These are phyloP conservation scores for Hirtodrosophila duncani DNA, from an alignment of 2,888 invertebrate genomes.

Conservation along the genomic window DNA sequence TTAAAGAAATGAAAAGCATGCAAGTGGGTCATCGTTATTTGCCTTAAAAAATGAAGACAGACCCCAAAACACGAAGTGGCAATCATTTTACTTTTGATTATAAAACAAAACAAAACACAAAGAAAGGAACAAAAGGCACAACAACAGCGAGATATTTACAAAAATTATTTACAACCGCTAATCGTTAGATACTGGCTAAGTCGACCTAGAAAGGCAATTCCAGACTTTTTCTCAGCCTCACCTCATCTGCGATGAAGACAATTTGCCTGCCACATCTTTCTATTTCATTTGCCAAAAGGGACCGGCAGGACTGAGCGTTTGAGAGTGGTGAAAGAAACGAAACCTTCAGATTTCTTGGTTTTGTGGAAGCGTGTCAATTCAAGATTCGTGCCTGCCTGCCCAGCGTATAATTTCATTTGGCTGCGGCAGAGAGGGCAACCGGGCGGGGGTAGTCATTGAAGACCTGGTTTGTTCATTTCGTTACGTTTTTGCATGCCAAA, in stretches of 20 bases:
- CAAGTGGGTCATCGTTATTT: slow-evolving; percentile 58
- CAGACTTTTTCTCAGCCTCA: no score
- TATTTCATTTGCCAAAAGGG: slow-evolving; percentile 51
- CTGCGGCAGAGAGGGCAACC: slow-evolving; percentile 32
- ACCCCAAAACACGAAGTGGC: slow-evolving; percentile 62
- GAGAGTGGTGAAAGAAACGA: slow-evolving; percentile 32
- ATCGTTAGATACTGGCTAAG: slow-evolving; percentile 33
- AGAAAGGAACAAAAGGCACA: slow-evolving; percentile 22
- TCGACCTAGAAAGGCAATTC: slow-evolving; percentile 65
- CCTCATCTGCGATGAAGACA: slow-evolving; percentile 17
- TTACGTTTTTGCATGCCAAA: slow-evolving; percentile 72
- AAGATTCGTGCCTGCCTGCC: slow-evolving; percentile 52
- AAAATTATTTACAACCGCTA: slow-evolving; percentile 54
- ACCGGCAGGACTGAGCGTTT: neutral
- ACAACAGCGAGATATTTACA: slow-evolving; percentile 1
- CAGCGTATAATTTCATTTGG: slow-evolving; percentile 64
- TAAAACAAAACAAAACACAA: slow-evolving; percentile 45
- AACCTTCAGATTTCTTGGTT: slow-evolving; percentile 12
- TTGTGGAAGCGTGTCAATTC: slow-evolving; percentile 49
- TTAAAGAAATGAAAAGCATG: slow-evolving; percentile 33
- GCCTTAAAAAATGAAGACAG: slow-evolving; percentile 25
- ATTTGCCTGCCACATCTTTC: slow-evolving; percentile 53
- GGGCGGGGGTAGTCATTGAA: slow-evolving; percentile 24
- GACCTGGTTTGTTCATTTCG: slow-evolving; percentile 21
- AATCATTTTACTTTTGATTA: slow-evolving; percentile 73